Evolutionary conservation across 2,888 invertebrate species (phyloP).

Genomic region (Drymonia ruficornis): DNA sequence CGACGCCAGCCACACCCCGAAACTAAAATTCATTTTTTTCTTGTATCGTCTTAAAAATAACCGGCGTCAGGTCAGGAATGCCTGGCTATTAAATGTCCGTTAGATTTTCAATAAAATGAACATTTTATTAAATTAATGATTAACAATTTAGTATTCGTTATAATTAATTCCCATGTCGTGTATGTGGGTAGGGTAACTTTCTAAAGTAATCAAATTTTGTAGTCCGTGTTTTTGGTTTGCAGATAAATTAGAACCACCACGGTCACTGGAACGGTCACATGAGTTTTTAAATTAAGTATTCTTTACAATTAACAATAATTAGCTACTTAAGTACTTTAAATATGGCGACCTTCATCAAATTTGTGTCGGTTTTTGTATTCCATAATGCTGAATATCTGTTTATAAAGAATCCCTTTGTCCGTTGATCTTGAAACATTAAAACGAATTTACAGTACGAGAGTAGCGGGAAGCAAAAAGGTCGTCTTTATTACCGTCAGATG

Average conservation of each 20-base stretch:
- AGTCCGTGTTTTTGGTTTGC: neutral
- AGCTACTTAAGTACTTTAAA: slow-evolving; percentile 1
- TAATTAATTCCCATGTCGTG: neutral
- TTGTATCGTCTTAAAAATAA: neutral
- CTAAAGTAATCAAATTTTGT: neutral
- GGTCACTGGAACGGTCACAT: neutral
- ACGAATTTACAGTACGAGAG: slow-evolving; percentile 7
- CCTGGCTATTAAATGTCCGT: slow-evolving; percentile 2
- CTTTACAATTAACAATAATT: neutral
- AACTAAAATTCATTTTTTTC: no score
- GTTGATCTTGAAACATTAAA: slow-evolving; percentile 7
- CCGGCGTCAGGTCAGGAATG: slow-evolving; percentile 2
- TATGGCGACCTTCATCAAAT: slow-evolving; percentile 4
- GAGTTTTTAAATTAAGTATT: neutral
- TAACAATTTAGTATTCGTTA: slow-evolving; percentile 2
- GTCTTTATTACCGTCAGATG: slow-evolving; percentile 20
- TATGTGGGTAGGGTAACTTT: neutral
- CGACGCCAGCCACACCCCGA: no score
- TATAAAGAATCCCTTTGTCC: slow-evolving; percentile 5
- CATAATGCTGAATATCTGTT: slow-evolving; percentile 6
- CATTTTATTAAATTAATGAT: slow-evolving; percentile 1
- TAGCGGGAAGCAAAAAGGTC: slow-evolving; percentile 21
- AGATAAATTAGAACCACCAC: neutral
- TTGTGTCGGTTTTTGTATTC: slow-evolving; percentile 5
- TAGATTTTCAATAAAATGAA: slow-evolving; percentile 2